Evolutionary conservation across 2,797 vertebrate species (phyloP).

Genomic region (Scomberomorus guttatus): DNA sequence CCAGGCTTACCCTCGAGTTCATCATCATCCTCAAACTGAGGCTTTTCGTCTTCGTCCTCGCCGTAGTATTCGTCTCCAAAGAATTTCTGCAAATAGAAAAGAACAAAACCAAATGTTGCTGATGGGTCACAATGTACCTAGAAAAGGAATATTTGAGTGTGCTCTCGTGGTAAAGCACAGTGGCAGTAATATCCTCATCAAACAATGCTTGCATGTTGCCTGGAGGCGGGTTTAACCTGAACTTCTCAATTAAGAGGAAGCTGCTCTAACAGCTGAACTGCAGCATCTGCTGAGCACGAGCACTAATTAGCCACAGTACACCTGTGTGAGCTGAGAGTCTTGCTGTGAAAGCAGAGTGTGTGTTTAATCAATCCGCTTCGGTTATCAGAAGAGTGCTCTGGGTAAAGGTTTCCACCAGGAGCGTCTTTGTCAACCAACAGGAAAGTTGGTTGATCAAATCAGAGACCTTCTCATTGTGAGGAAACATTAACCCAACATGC

Average conservation of each 20-base stretch:
- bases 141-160: rapidly evolving
- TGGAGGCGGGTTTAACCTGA: not conserved
- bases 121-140: not conserved
- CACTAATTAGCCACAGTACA: constrained; percentile 7
- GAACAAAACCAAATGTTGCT: rapidly evolving
- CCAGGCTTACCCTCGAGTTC: constrained; percentile 85
- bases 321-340: not conserved
- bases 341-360: not conserved
- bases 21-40: constrained; percentile 90
- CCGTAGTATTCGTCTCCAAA: constrained; percentile 91
- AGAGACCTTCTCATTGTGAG: no score
- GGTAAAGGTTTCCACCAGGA: no score
- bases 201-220: rapidly evolving
- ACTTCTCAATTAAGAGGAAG: not conserved
- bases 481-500: no score
- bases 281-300: not conserved
- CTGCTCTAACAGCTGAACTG: no score
- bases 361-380: not conserved
- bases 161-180: not conserved
- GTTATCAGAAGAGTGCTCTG: not conserved
- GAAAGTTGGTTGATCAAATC: no score
- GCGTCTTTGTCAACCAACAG: not conserved
- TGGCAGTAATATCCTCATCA: not conserved
- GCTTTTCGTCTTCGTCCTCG: constrained; percentile 87
- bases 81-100: constrained; percentile 81